Evolutionary conservation across 1,140 invertebrate genomes (phyloP).

Genomic region (Drosophila lacertosa): DNA sequence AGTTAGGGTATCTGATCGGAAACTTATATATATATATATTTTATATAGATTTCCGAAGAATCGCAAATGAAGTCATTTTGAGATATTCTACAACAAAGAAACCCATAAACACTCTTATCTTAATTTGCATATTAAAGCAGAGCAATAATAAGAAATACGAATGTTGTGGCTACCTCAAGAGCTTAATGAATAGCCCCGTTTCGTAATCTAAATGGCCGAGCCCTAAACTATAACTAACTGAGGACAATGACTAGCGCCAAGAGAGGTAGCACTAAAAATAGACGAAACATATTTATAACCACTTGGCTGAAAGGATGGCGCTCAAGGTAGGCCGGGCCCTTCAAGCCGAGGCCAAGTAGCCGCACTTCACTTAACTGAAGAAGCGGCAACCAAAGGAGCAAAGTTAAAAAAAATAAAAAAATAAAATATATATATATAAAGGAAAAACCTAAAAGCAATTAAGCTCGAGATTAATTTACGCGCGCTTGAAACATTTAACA

Average conservation of each 20-base stretch:
- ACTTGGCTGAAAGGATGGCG: conserved; percentile 29
- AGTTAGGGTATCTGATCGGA: too few relatives aligned
- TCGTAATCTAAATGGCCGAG: conserved; percentile 31
- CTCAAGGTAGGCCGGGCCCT: neutral
- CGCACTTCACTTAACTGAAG: conserved; percentile 29
- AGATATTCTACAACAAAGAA: conserved; percentile 1
- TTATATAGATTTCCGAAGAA: too few relatives aligned
- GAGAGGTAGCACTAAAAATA: conserved; percentile 61
- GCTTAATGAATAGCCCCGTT: conserved; percentile 18
- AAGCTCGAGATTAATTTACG: conserved; percentile 79
- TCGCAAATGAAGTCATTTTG: neutral
- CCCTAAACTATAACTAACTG: neutral
- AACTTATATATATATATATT: too few relatives aligned
- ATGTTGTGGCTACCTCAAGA: neutral
- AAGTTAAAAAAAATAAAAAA: conserved; percentile 16
- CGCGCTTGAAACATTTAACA: conserved; percentile 71
- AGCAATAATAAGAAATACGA: neutral
- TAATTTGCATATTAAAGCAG: conserved; percentile 19
- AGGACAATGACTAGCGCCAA: conserved; percentile 26
- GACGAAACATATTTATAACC: conserved; percentile 58
- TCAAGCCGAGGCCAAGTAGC: conserved; percentile 24
- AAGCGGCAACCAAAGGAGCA: conserved; percentile 34
- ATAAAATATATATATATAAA: neutral
- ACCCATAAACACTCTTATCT: conserved; percentile 14
- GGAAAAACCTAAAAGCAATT: conserved; percentile 68